Base-by-base conservation (phyloP, 2,888 invertebrate species). In the Drosophila colorata region DNA sequence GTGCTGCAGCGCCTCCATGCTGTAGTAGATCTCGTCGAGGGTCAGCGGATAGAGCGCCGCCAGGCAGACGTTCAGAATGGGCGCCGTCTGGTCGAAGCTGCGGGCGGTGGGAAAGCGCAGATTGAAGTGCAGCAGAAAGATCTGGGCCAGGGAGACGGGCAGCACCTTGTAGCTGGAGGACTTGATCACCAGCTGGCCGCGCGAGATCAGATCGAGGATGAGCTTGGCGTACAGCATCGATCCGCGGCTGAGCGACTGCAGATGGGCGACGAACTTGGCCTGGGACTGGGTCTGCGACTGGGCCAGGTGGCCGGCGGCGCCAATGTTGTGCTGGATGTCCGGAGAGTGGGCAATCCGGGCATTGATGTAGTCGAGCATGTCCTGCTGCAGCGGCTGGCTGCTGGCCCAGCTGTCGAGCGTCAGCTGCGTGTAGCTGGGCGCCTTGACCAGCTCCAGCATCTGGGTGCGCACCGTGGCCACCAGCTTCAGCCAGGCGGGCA, bases 81-180 rank as follows among this genome's bases (percentile, higher is more conserved):
- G 96, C 3, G 96, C 95, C 3, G 97, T 96, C 91, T 97, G 97
- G 82, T 98, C 97, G 91, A 98, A 99, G 0, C 98, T 97, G 47
- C 96, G 95, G 0, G 96, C 95, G 0, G 98, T 98, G 6, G 98
- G 98, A 90, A 98, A 99, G 64, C 96, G 94, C 58, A 98, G 93
- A 93, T 98, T 98, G 92, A 98, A 98, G 92, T 97, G 96, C 38
- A 98, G 93, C 69, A 97, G 93, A 92, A 97, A 98, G 89, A 98
- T 97, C 93, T 98, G 97, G 4, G 97, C 96, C 66, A 98, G 92
- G 0, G 96, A 96, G 70, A 97, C 96, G 1, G 98, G 98, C 48
- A 98, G 93, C 13, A 97, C 97, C 93, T 98, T 98, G 91, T 98
- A 98, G 90, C 97, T 97, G 0, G 97, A 95, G 5, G 98, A 98